Conservation (phyloP, 1,140 invertebrate genomes). For the Meloidogyne floridensis region DNA sequence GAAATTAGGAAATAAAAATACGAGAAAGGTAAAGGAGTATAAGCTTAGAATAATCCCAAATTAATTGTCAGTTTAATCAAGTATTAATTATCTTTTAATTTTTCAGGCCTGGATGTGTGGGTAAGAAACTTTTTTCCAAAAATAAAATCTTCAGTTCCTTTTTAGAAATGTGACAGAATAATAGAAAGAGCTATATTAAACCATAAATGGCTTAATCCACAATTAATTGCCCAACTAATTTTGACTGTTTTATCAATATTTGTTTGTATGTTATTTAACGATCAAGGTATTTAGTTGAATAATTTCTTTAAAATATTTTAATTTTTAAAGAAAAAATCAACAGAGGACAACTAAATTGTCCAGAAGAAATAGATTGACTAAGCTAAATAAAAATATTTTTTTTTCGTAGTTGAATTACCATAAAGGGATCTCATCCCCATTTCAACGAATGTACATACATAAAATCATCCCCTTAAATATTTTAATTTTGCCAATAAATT, state of each 20-base stretch:
- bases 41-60: too few species aligned
- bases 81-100: not conserved
- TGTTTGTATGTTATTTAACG: constrained; percentile 17
- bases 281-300: not conserved
- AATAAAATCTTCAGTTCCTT: not conserved
- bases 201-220: constrained; percentile 16
- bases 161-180: constrained; percentile 29
- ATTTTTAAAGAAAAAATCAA: constrained; percentile 1
- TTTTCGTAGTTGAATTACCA: not conserved
- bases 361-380: constrained; percentile 2
- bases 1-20: too few species aligned
- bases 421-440: constrained; percentile 2
- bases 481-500: not conserved
- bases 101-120: constrained; percentile 17
- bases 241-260: constrained; percentile 11
- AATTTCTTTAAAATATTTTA: not conserved
- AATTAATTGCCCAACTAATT: not conserved
- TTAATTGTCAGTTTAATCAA: not conserved
- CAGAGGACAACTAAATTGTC: not conserved
- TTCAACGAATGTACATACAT: not conserved
- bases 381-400: not conserved
- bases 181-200: constrained; percentile 22
- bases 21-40: too few species aligned
- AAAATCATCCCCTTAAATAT: not conserved
- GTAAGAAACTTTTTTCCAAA: not conserved